Evolutionary conservation across 2,797 vertebrate species (phyloP).

Genomic region (Periophthalmus magnuspinnatus): DNA sequence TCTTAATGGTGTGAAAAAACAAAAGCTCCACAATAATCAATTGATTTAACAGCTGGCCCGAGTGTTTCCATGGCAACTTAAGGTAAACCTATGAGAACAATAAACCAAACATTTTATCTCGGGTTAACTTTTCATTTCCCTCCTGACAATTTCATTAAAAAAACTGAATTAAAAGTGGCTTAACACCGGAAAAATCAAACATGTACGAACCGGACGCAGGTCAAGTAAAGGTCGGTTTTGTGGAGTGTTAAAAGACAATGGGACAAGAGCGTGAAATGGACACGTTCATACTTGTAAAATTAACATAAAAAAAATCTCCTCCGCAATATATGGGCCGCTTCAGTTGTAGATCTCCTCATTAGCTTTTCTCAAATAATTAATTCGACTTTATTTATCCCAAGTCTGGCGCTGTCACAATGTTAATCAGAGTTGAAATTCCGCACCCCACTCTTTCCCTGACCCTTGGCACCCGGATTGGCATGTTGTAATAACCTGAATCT

Average conservation of each 20-base stretch:
- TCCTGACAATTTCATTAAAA: constrained; percentile 3
- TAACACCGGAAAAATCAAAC: constrained; percentile 5
- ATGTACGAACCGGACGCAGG: constrained; percentile 7
- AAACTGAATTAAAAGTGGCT: constrained; percentile 9
- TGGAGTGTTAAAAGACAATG: constrained; percentile 17
- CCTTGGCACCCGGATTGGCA: constrained; percentile 96
- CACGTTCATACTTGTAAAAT: constrained; percentile 12
- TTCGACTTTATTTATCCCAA: constrained; percentile 99
- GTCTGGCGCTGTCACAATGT: constrained; percentile 99
- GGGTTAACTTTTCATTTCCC: background rate
- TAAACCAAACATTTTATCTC: background rate
- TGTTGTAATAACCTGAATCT: constrained; percentile 99
- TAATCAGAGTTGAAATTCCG: constrained; percentile 99
- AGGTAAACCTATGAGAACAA: constrained; percentile 2
- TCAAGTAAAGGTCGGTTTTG: constrained; percentile 14
- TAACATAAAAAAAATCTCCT: constrained; percentile 7
- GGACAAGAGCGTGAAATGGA: constrained; percentile 14
- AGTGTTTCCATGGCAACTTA: constrained; percentile 10
- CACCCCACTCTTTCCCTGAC: constrained; percentile 96
- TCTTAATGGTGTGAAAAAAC: background rate
- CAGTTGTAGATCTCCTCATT: constrained; percentile 86
- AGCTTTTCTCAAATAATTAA: constrained; percentile 88
- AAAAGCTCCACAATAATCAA: background rate
- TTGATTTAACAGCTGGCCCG: constrained; percentile 4
- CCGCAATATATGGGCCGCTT: constrained; percentile 47